Conservation (phyloP, 2,888 invertebrate species). For the Stenichneumon culpator region DNA sequence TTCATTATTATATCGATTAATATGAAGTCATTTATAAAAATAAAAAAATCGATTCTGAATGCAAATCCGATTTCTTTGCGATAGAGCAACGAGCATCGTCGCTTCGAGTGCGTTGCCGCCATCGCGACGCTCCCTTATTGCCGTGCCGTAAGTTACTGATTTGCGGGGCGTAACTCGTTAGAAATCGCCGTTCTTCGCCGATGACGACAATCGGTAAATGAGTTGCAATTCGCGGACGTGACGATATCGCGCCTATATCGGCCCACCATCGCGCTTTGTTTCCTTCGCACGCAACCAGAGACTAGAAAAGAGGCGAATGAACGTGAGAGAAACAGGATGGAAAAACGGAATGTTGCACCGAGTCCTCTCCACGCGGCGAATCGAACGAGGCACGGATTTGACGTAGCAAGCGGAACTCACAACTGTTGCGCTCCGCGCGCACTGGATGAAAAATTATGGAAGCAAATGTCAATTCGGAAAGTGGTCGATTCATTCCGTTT, state of each 20-base stretch:
- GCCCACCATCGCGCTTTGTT: constrained; percentile 36
- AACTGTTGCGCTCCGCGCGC: constrained; percentile 36
- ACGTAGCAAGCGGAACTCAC: constrained; percentile 19
- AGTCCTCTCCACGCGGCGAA: not conserved
- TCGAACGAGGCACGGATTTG: not conserved
- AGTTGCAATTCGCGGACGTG: constrained; percentile 69
- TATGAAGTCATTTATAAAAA: not conserved
- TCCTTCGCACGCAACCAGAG: constrained; percentile 18
- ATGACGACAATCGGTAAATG: constrained; percentile 74
- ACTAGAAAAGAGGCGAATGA: constrained; percentile 4
- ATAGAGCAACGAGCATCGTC: constrained; percentile 39
- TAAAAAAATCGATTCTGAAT: constrained; percentile 14
- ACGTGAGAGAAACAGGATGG: not conserved
- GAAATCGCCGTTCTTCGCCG: constrained; percentile 38
- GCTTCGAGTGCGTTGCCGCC: constrained; percentile 57
- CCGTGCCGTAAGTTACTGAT: constrained; percentile 72
- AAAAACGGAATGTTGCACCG: not conserved
- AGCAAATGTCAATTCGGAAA: constrained; percentile 41
- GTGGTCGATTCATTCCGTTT: constrained; percentile 38
- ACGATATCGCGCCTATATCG: constrained; percentile 60
- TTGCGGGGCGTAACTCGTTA: constrained; percentile 63
- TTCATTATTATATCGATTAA: not conserved
- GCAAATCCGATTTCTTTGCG: constrained; percentile 26
- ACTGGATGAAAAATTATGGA: constrained; percentile 37
- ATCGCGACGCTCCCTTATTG: constrained; percentile 45